Evolutionary conservation across 2,797 vertebrate genomes (phyloP), one percentile per base, ranked within the genome.

Genomic region (Sebastes kiyomatsui): DNA sequence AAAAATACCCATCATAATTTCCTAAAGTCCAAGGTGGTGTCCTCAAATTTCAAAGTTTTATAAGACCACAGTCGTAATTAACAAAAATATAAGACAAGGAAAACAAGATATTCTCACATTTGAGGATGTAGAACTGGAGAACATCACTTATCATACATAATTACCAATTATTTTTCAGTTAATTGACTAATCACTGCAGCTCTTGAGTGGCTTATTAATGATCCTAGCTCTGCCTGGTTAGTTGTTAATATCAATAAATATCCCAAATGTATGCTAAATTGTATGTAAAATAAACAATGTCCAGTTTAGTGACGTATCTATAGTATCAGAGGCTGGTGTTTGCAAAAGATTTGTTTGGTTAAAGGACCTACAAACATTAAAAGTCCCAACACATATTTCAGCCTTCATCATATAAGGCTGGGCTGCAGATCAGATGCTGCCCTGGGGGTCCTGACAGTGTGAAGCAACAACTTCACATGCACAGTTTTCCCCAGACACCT

Each of bases 401-500:
- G 42, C 30, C 14, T 71, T 87, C 46, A 56, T 85, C 52, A 80
- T 80, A 75, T 74, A 75, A 75, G 68, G 77, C 42, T 72, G 23
- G 7, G 33, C 54, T 79, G 72, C 28, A 68, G 55, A 79, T 75
- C 75, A 62, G n/a, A 64, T 70, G 54, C 66, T 79, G 59, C 32
- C 75, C 69, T 62, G 61, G 12, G 25, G 18, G 61, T 73, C 35
- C 33, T 65, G 70, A 72, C 22, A 38, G 38, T 72, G 85, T 84
- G 62, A 84, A 81, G 49, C 10, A 75, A 28, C 74, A 85, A 74
- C 55, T 81, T 73, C 42, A 72, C 68, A 49, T 23, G 27, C 16
- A 49, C 25, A 80, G 14, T 59, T 80, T 88, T 73, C 65, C 64
- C 67, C 82, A 80, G 68, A 80, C 73, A 42, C 61, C 71, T 61